Evolutionary conservation across 2,113 vertebrate genomes (phyloP), one percentile per base, ranked within the genome.

Genomic region (Oenanthe oenanthe): DNA sequence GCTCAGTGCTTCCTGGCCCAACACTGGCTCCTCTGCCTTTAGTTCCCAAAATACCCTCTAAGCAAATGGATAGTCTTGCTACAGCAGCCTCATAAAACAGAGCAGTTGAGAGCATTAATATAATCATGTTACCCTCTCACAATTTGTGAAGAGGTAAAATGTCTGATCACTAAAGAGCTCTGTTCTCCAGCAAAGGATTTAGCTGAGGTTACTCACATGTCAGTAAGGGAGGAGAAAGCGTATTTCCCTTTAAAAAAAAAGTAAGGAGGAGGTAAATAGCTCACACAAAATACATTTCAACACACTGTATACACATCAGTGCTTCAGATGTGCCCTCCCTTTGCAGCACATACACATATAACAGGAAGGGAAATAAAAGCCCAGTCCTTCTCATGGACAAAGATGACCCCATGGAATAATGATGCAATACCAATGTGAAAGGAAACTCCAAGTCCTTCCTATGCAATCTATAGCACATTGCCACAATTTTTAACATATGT

Each of bases 371-470:
- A 92, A 38, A 45, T 51, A 17, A 38, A 61, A 58, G 2, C 25
- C 50, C 40, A 28, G 32, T 72, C 29, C 6, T 73, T 17, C 62
- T 40, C 0, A 0, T 7, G 3, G 1, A n/a, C 51, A 83, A n/a
- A 51, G 36, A 51, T 72, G 68, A 88, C 67, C 82, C 74, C 78
- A 74, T 74, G 63, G 75, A 88, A 94, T 92, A 94, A 47, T 14
- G 2, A 80, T 48, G 50, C 60, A 80, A 77, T 60, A 48, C 22
- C 54, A 78, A 45, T 18, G 72, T 85, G 53, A 93, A 95, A 94
- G 92, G 90, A 94, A 95, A 95, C 62, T 57, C 51, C 76, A 92
- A 54, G 53, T 63, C 43, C 43, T 81, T 92, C 45, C 75, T 88
- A 75, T 72, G 48, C 26, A 60, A 81, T 65, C 68, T 73, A 61